Evolutionary conservation across 2,888 invertebrate genomes (phyloP).

Genomic region (Agriotes lineatus): DNA sequence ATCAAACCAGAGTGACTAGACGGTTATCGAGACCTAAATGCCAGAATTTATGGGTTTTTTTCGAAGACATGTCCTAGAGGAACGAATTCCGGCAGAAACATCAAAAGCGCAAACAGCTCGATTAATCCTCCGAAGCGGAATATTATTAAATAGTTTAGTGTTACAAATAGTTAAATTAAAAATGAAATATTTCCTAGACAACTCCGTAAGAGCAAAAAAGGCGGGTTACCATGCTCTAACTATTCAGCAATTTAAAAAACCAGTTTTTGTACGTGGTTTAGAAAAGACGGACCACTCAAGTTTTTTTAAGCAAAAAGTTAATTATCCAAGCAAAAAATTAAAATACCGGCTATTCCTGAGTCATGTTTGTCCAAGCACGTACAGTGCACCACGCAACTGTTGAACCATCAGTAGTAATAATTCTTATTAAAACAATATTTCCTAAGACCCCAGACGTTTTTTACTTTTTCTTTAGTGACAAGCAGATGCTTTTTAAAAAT

Average conservation of each 20-base stretch:
- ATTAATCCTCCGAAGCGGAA: too few relatives aligned
- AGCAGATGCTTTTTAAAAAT: too few relatives aligned
- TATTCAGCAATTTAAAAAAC: constrained; percentile 43
- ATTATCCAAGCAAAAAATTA: constrained; percentile 41
- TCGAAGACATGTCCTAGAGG: too few relatives aligned
- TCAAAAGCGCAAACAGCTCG: too few relatives aligned
- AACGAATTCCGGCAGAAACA: too few relatives aligned
- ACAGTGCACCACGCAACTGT: constrained; percentile 22
- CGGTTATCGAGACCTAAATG: too few relatives aligned
- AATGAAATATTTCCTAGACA: constrained; percentile 13
- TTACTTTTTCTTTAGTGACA: too few relatives aligned
- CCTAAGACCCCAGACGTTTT: too few relatives aligned
- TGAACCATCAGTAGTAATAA: constrained; percentile 6
- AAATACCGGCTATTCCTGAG: constrained; percentile 32
- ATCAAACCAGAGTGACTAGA: too few relatives aligned
- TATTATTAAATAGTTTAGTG: constrained; percentile 9
- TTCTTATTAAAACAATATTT: too few relatives aligned
- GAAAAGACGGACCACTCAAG: constrained; percentile 40
- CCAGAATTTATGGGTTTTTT: too few relatives aligned
- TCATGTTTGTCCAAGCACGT: constrained; percentile 21
- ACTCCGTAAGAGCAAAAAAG: constrained; percentile 28
- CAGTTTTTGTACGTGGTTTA: constrained; percentile 41
- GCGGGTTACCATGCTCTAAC: constrained; percentile 34
- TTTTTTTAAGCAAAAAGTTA: constrained; percentile 42
- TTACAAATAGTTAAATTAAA: constrained; percentile 11